Conservation (phyloP, 2,888 invertebrate genomes). For the Athripsodes cinereus region DNA sequence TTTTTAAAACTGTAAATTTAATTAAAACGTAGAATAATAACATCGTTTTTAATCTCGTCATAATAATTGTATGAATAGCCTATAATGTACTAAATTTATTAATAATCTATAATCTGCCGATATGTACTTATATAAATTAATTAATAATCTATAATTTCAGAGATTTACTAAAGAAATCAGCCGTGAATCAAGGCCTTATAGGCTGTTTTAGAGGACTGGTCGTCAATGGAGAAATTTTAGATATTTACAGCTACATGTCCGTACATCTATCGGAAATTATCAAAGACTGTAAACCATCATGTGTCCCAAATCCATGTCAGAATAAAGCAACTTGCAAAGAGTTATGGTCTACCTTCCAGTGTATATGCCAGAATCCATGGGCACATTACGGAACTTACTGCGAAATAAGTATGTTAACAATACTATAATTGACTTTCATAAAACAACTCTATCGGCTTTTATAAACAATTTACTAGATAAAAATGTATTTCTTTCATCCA, state of each 20-base stretch:
- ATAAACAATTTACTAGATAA: too few relatives aligned
- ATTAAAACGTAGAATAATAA: too few relatives aligned
- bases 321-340: conserved; percentile 89
- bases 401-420: conserved; percentile 70
- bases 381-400: conserved; percentile 87
- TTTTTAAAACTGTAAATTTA: too few relatives aligned
- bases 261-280: conserved; percentile 88
- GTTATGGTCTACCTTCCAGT: conserved; percentile 87
- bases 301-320: conserved; percentile 89
- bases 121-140: too few relatives aligned
- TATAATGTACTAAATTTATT: too few relatives aligned
- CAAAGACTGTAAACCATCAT: conserved; percentile 89
- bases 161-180: conserved; percentile 73
- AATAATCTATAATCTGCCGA: too few relatives aligned
- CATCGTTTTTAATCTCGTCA: too few relatives aligned
- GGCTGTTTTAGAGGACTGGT: conserved; percentile 91
- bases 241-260: conserved; percentile 89
- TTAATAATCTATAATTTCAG: conserved; percentile 44
- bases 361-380: conserved; percentile 88
- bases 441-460: too few relatives aligned
- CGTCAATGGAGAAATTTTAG: conserved; percentile 85
- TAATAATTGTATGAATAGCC: not conserved
- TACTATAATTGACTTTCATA: too few relatives aligned
- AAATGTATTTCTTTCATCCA: too few relatives aligned
- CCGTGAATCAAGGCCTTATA: conserved; percentile 82